Base-by-base conservation (phyloP, 1,140 invertebrate genomes). In the Drosophila ogumai region DNA sequence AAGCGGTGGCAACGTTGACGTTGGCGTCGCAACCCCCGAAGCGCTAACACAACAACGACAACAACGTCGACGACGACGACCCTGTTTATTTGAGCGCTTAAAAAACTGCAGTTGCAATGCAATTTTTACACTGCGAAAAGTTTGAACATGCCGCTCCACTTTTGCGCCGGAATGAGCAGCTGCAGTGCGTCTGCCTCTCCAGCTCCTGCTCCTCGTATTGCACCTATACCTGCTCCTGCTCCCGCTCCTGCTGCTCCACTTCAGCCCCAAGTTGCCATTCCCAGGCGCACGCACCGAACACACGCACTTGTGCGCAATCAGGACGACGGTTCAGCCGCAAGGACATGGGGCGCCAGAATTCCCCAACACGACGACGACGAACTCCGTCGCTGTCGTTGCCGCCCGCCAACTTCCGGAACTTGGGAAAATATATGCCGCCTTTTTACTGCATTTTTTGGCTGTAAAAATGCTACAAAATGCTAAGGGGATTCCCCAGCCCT, bases 71-170 rank as follows among this genome's bases (percentile, higher is more conserved):
- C 74, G 71, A 79, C 71, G 55, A 54, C 76, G 76, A 79, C 76
- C 85, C 85, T 88, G 85, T 88, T 88, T 88, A 87, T 88, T 87
- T 87, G 82, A 88, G 84, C 84, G 76, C 82, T 77, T 72, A 73
- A 87, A 87, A 87, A 87, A 82, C 61, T 57, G 38, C 79, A 73
- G 47, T 63, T 71, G 46, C 80, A 90, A 90, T 90, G 74, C 84
- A 75, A 88, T 88, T 87, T 87, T 73, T 90, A 88, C 81, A 88
- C 85, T 84, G 63, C 65, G 63, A 85, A 84, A 88, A 81, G 81
- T 86, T 88, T 81, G 85, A 88, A 88, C 85, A 90, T 73, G 85
- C 68, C 85, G 85, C 64, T 88, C 85, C 72, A 88, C 65, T 88
- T 88, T 90, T 81, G 74, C 76, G 65, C 72, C 84, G 76, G 79